Conservation (phyloP, 2,797 vertebrate genomes). For the Lepidocolaptes lacrymiger region DNA sequence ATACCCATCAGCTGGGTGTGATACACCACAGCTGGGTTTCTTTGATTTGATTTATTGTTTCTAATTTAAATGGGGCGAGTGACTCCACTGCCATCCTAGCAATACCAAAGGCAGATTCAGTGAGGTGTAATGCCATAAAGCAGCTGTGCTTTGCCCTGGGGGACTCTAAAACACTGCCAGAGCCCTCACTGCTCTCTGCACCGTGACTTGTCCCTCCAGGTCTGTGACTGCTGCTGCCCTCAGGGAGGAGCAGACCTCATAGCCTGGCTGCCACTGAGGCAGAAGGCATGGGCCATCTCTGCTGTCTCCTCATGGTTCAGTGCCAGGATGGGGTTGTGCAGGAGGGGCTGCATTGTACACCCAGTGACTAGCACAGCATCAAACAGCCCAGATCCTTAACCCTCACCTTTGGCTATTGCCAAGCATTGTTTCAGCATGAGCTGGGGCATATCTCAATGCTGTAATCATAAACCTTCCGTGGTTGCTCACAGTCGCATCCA, state of each 20-base stretch:
- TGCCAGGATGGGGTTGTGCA: background rate
- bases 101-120: background rate
- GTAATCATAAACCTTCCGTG: background rate
- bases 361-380: background rate
- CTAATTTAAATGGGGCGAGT: background rate
- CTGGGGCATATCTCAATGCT: background rate
- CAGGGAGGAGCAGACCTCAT: background rate
- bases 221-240: background rate
- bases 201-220: background rate
- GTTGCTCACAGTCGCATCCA: background rate
- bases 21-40: background rate
- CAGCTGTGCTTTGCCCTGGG: background rate
- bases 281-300: background rate
- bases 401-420: background rate
- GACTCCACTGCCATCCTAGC: background rate
- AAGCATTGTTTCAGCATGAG: background rate
- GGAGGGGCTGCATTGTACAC: background rate
- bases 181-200: background rate
- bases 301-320: accelerated
- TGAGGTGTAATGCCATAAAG: background rate
- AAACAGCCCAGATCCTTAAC: background rate
- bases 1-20: background rate
- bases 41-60: background rate
- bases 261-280: background rate
- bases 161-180: background rate